phyloP scores from a whole-genome alignment of 1,140 invertebrate species.

The Colletes gigas region DNA sequence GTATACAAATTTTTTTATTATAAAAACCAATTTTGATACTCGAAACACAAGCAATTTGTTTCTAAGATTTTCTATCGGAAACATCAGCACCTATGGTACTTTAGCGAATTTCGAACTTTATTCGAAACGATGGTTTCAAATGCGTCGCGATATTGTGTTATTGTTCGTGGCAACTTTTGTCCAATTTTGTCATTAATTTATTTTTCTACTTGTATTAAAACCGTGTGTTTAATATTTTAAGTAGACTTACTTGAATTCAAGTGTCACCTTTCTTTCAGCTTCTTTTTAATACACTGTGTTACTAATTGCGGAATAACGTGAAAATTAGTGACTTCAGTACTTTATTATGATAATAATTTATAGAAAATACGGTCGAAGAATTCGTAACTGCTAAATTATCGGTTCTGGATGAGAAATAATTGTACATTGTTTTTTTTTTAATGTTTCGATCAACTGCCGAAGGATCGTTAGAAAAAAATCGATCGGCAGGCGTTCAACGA shows the following conservation, averaged over 20 bases:
- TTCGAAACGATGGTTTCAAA: too few species aligned
- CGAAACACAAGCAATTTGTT: too few species aligned
- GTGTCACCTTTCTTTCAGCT: neutral
- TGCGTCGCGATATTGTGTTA: too few species aligned
- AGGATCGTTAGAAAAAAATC: neutral
- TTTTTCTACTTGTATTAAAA: conserved; percentile 33
- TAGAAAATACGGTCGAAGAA: neutral
- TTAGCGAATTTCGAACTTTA: neutral
- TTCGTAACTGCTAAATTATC: neutral
- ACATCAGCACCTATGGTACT: too few species aligned
- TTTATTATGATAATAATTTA: neutral
- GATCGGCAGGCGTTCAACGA: neutral
- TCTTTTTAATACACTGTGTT: neutral
- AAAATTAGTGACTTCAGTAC: conserved; percentile 1
- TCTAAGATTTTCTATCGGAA: too few species aligned
- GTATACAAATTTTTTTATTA: neutral
- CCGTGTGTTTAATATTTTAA: conserved; percentile 23
- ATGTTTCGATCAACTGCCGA: neutral
- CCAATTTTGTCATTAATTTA: neutral
- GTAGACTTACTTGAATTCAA: neutral
- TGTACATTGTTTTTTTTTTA: neutral
- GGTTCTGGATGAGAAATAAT: neutral
- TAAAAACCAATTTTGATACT: too few species aligned
- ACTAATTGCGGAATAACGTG: neutral
- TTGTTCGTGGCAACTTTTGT: too few species aligned